Percentiles rank a stretch among this genome's conserved stretches.
Evolutionary conservation across 2,888 invertebrate genomes (phyloP).

Genomic region (Machimus rusticus): DNA sequence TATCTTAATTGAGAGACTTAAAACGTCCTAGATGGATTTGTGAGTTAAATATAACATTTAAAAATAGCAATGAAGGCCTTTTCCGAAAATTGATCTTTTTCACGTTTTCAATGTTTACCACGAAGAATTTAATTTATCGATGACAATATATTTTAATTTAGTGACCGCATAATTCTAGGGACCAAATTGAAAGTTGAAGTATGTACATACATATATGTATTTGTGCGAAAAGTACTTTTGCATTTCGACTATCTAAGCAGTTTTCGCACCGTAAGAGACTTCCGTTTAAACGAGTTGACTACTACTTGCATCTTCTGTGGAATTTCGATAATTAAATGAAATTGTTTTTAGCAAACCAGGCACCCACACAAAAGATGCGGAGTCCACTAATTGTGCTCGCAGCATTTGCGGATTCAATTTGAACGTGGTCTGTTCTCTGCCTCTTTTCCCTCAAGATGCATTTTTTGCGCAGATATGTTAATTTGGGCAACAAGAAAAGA

Average conservation of each 20-base stretch:
- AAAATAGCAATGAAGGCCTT: too few relatives aligned
- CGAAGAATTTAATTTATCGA: too few relatives aligned
- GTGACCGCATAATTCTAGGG: too few relatives aligned
- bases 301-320: background rate
- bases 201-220: too few relatives aligned
- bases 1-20: too few relatives aligned
- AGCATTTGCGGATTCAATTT: background rate
- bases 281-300: background rate
- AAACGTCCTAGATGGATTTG: too few relatives aligned
- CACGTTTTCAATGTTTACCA: too few relatives aligned
- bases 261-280: background rate
- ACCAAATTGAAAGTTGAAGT: too few relatives aligned
- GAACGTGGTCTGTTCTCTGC: background rate
- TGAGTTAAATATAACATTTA: too few relatives aligned
- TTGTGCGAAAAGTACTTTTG: background rate
- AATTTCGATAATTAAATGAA: conserved; percentile 1
- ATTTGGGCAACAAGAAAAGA: conserved; percentile 2
- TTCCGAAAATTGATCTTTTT: too few relatives aligned
- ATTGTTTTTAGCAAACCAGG: background rate
- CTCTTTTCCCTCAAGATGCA: background rate
- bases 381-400: background rate
- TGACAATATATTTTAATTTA: too few relatives aligned
- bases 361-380: background rate
- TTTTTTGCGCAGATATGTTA: conserved; percentile 23
- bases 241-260: background rate